A percentile compares a stretch with the other conserved stretches of the same genome.
Conservation (phyloP, 2,797 vertebrate genomes). For the Hafferia zeledoni region DNA sequence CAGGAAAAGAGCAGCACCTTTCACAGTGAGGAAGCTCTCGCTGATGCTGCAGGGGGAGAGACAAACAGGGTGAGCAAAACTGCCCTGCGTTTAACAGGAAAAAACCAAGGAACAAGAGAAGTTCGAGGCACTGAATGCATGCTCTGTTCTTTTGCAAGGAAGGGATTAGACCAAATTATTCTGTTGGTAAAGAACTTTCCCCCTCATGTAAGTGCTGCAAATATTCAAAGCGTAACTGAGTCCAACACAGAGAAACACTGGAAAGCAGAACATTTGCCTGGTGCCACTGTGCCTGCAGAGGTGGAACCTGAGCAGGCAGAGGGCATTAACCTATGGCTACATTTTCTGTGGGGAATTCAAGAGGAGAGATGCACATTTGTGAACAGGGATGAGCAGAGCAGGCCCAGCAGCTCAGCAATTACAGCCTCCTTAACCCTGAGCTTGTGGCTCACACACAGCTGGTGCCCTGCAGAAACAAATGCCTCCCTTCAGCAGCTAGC, state of each 20-base stretch:
- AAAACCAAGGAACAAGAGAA: not conserved
- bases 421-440: not conserved
- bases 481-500: slow-evolving; percentile 11
- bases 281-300: not conserved
- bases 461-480: slow-evolving; percentile 44
- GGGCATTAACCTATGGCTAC: slow-evolving; percentile 28
- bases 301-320: slow-evolving; percentile 5
- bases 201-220: not conserved
- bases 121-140: not conserved
- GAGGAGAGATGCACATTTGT: slow-evolving; percentile 23
- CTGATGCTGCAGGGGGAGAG: slow-evolving; percentile 85
- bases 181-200: not conserved
- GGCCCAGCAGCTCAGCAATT: not conserved
- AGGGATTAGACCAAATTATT: not conserved
- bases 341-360: not conserved
- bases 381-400: not conserved
- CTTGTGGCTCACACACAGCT: slow-evolving; percentile 25
- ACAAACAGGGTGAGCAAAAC: not conserved
- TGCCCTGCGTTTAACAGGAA: not conserved
- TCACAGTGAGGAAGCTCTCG: slow-evolving; percentile 97
- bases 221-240: not conserved
- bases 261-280: not conserved
- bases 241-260: not conserved
- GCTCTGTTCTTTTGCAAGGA: not conserved
- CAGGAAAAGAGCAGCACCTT: slow-evolving; percentile 96